Base-by-base conservation (phyloP, 2,113 vertebrate genomes). In the Varanus salvator region DNA sequence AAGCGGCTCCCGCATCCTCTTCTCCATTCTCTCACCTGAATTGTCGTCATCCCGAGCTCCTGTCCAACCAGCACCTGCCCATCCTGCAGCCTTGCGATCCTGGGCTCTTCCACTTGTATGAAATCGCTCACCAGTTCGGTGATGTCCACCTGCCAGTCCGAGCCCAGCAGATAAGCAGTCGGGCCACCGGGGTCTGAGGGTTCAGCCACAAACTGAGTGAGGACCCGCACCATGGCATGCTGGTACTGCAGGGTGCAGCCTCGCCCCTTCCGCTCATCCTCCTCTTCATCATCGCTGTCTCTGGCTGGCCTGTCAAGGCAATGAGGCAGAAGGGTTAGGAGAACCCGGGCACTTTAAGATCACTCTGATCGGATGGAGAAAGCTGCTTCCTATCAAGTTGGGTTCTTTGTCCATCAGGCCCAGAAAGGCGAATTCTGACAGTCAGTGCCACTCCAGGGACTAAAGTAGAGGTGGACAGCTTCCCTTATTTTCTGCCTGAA, bases 141-240 rank as follows among this genome's bases (percentile, higher is more conserved):
- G 92, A 99, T 97, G 93, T 99, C 98, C 87, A 98, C 96, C 93
- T 99, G 98, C 98, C 99, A 99, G 95, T 99, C 98, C 0, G 98
- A 97, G 91, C 99, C 98, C 94, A 99, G 95, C 91, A 99, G 96
- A 92, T 96, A 97, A 77, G 94, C 97, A 76, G 95, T 94, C 4
- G 97, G 98, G 0, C 97, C 97, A 0, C 97, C 95, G 0, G 97
- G 95, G n/a, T 97, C 97, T 0, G 95, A 89, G 0, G 97, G 96
- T 91, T 99, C 98, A 0, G 98, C 98, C 90, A 98, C 97, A 0
- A 99, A 99, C 94, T 98, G 97, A 0, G 99, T 98, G 9, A 99
- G 93, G 86, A 99, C 98, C 4, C 98, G 97, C 74, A 99, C 97
- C 94, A 96, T 94, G 1, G 99, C 98, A 0, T 98, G 98, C 85